These are phyloP conservation scores for Neosalanx taihuensis DNA, from an alignment of 2,797 vertebrate species.

Conservation along the genomic window DNA sequence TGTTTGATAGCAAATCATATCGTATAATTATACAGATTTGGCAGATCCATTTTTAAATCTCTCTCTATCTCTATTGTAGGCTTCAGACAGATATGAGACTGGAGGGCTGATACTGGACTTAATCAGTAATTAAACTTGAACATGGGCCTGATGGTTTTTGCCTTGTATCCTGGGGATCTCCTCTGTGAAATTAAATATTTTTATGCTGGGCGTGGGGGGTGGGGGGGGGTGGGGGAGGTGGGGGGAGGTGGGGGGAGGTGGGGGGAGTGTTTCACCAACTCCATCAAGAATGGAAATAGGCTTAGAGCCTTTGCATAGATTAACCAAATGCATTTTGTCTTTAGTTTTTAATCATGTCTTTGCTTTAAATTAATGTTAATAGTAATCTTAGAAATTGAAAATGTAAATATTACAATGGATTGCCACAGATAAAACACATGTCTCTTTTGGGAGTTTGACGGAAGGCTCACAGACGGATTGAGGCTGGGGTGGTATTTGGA, in stretches of 20 bases:
- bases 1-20: slow-evolving; percentile 6
- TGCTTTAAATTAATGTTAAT: slow-evolving; percentile 84
- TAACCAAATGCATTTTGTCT: slow-evolving; percentile 76
- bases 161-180: slow-evolving; percentile 82
- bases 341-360: slow-evolving; percentile 72
- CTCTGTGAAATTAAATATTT: slow-evolving; percentile 87
- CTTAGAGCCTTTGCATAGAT: slow-evolving; percentile 81
- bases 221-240: slow-evolving; percentile 74
- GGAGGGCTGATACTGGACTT: slow-evolving; percentile 84
- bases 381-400: slow-evolving; percentile 85
- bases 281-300: slow-evolving; percentile 82
- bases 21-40: slow-evolving; percentile 7
- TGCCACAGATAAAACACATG: slow-evolving; percentile 76
- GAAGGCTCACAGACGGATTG: slow-evolving; percentile 56
- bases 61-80: slow-evolving; percentile 7
- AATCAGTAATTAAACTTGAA: slow-evolving; percentile 98
- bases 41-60: background rate
- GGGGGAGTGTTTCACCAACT: slow-evolving; percentile 86
- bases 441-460: slow-evolving; percentile 36
- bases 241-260: slow-evolving; percentile 66
- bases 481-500: slow-evolving; percentile 22
- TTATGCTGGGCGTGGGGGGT: slow-evolving; percentile 67
- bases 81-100: slow-evolving; percentile 60
- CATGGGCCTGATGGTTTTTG: slow-evolving; percentile 83
- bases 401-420: slow-evolving; percentile 90